Evolutionary conservation across 2,113 vertebrate genomes (phyloP), one percentile per base, ranked within the genome.

Genomic region (Engraulis encrasicolus): DNA sequence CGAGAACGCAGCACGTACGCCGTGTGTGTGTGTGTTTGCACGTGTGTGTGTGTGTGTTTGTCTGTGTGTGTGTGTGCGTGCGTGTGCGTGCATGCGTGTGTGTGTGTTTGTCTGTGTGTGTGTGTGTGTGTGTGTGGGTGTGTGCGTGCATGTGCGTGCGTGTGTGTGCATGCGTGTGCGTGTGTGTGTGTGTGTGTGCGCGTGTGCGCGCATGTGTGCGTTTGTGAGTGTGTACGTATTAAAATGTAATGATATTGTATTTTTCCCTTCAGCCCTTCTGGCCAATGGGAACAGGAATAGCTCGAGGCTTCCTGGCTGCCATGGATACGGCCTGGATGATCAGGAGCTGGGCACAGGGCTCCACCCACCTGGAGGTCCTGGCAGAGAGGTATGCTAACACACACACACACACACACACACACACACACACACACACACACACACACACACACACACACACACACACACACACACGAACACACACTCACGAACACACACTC

Each of bases 281-380:
- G 98, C 98, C 98, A 0, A 99, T 99, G 97, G 98, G 98, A 84
- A 99, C 98, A 36, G 98, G 98, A 58, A 96, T 99, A 49, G 98
- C 97, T 45, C 96, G 98, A 6, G 98, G 98, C 31, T 99, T 99
- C 89, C 92, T 99, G 81, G 98, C 98, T 54, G 98, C 96, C 11
- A 96, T 99, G 93, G 98, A 99, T 81, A 96, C 98, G 2, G 96
- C 96, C 61, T 99, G 98, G 98, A 99, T 99, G 98, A 95, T 99
- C 74, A 94, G 96, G 78, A 96, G 95, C 36, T 99, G 98, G 97
- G 96, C 96, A 0, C 93, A 95, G 0, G 97, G 97, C 38, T 89
- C 89, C 1, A 93, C 93, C 79, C 96, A 96, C 27, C 88, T 98
- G 92, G 97, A 98, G 34, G 93, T 99, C 17, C 93, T 99, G 84